These are phyloP conservation scores for Aspidiotus destructor DNA, from an alignment of 2,888 invertebrate genomes.

Conservation along the genomic window DNA sequence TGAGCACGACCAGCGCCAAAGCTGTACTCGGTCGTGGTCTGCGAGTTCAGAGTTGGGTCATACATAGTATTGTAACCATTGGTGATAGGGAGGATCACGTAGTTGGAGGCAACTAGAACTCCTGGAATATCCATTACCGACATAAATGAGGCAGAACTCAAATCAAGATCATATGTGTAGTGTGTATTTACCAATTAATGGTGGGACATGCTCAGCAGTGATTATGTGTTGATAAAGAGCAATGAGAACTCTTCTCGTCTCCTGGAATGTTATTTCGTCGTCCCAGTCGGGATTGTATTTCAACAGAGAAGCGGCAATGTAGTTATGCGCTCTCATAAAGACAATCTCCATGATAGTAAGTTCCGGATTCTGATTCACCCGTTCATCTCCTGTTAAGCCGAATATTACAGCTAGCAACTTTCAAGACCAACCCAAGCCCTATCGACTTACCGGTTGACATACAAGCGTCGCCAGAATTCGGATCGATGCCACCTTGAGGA, in stretches of 20 bases:
- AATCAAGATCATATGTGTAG: not conserved
- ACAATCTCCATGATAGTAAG: slow-evolving; percentile 51
- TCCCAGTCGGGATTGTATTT: slow-evolving; percentile 61
- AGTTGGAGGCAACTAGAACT: not conserved
- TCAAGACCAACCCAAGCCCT: too few species aligned
- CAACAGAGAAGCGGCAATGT: slow-evolving; percentile 53
- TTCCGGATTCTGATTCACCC: slow-evolving; percentile 7
- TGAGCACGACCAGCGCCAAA: not conserved
- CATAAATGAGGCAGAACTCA: not conserved
- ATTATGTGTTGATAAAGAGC: slow-evolving; percentile 67
- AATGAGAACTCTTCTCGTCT: slow-evolving; percentile 58
- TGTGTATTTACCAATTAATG: slow-evolving; percentile 37
- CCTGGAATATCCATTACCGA: not conserved
- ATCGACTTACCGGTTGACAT: too few species aligned
- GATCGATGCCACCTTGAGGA: too few species aligned
- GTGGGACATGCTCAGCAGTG: slow-evolving; percentile 68
- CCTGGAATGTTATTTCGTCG: slow-evolving; percentile 62
- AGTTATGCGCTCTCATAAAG: slow-evolving; percentile 69
- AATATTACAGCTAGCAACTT: too few species aligned
- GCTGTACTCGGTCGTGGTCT: not conserved
- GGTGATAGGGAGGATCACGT: not conserved
- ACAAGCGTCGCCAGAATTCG: too few species aligned
- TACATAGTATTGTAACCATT: not conserved
- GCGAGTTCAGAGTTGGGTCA: slow-evolving; percentile 1
- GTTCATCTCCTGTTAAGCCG: not conserved